These are phyloP conservation scores for Perizoma flavofasciatum DNA, from an alignment of 2,888 invertebrate species.

Conservation along the genomic window DNA sequence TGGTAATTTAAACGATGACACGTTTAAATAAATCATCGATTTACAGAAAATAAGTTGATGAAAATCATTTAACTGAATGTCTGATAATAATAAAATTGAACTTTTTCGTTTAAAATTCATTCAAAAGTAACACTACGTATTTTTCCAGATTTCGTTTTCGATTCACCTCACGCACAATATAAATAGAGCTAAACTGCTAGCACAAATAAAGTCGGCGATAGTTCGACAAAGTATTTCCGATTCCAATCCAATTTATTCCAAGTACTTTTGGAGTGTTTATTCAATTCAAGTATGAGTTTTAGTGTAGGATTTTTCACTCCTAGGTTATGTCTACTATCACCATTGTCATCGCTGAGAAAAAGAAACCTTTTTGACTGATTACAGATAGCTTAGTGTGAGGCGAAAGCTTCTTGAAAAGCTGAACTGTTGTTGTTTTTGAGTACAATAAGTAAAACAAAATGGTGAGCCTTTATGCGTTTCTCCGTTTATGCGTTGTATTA, in stretches of 20 bases:
- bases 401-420: slow-evolving; percentile 1
- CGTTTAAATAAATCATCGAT: no score
- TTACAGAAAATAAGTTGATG: no score
- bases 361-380: slow-evolving; percentile 38
- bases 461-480: no score
- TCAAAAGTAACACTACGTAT: no score
- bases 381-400: slow-evolving; percentile 22
- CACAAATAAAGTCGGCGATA: slow-evolving; percentile 28
- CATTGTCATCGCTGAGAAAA: slow-evolving; percentile 25
- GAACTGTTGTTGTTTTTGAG: neutral
- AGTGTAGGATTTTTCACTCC: slow-evolving; percentile 46
- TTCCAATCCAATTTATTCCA: slow-evolving; percentile 63
- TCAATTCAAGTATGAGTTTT: slow-evolving; percentile 46
- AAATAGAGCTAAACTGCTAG: slow-evolving; percentile 26
- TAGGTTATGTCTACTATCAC: slow-evolving; percentile 23
- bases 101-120: no score
- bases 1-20: no score
- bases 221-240: slow-evolving; percentile 53
- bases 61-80: no score
- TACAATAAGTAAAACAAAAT: no score
- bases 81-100: no score
- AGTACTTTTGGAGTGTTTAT: slow-evolving; percentile 57
- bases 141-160: no score
- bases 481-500: no score
- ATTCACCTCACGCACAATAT: slow-evolving; percentile 20